phyloP scores from a whole-genome alignment of 2,113 vertebrate species.

The Dinomys branickii region DNA sequence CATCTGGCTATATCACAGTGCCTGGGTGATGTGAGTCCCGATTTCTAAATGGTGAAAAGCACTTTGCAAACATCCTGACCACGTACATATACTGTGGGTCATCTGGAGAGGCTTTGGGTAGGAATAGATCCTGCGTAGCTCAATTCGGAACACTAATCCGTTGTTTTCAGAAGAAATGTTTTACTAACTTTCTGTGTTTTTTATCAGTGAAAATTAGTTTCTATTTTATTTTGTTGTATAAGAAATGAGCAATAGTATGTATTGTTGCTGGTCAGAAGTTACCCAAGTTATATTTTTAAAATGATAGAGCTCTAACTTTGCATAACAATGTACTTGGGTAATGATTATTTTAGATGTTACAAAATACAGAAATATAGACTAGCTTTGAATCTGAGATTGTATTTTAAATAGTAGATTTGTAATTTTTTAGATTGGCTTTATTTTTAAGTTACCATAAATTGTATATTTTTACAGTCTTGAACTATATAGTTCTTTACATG shows the following conservation, averaged over 20 bases:
- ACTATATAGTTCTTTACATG: constrained; percentile 75
- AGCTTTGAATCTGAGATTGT: constrained; percentile 47
- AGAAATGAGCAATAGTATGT: constrained; percentile 27
- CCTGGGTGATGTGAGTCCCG: neutral
- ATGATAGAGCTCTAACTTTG: constrained; percentile 49
- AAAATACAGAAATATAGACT: constrained; percentile 54
- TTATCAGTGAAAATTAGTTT: constrained; percentile 39
- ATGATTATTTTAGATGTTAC: neutral
- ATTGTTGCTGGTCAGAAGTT: constrained; percentile 56
- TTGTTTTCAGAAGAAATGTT: constrained; percentile 50
- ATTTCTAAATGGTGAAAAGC: neutral
- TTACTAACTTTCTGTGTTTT: constrained; percentile 3
- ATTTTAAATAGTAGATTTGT: constrained; percentile 54
- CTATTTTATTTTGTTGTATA: constrained; percentile 43
- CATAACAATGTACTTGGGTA: neutral
- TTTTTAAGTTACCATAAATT: constrained; percentile 74
- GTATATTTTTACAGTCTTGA: constrained; percentile 79
- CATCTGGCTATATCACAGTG: neutral
- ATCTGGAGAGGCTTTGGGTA: neutral
- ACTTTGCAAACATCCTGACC: neutral
- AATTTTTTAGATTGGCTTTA: constrained; percentile 66
- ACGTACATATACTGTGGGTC: neutral
- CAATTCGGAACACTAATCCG: neutral
- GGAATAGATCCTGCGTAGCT: neutral
- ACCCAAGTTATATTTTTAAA: constrained; percentile 53